These are phyloP conservation scores for Elysia crispata DNA, from an alignment of 2,888 invertebrate genomes.

Conservation along the genomic window DNA sequence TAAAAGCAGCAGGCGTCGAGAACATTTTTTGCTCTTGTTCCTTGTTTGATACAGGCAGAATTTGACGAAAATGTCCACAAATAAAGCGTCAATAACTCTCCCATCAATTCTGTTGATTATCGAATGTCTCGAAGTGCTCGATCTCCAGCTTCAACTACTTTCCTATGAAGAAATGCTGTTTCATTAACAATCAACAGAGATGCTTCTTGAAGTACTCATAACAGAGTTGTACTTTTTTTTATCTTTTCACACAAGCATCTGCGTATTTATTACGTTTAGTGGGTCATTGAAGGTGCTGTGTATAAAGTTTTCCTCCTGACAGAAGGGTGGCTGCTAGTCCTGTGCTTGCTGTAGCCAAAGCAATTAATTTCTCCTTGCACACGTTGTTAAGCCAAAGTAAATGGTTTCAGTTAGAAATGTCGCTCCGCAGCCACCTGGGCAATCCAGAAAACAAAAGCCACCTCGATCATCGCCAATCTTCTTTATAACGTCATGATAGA, in stretches of 20 bases:
- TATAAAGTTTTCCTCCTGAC: slow-evolving; percentile 10
- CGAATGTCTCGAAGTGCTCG: not conserved
- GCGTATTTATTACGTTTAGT: not conserved
- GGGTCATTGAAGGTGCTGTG: slow-evolving; percentile 25
- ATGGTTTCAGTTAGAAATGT: slow-evolving; percentile 18
- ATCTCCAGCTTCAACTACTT: not conserved
- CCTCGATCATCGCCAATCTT: not conserved
- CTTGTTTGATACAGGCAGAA: not conserved
- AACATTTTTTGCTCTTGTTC: not conserved
- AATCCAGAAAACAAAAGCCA: slow-evolving; percentile 23
- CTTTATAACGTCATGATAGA: no score
- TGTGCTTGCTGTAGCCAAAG: slow-evolving; percentile 14
- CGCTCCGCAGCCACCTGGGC: slow-evolving; percentile 5
- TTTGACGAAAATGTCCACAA: not conserved
- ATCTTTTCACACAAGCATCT: not conserved
- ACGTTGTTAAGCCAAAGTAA: not conserved
- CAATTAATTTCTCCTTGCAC: slow-evolving; percentile 10
- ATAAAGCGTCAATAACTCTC: not conserved
- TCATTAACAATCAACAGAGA: not conserved
- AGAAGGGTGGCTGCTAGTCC: slow-evolving; percentile 27
- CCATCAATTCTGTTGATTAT: not conserved
- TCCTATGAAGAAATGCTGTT: not conserved
- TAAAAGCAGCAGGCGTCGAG: not conserved
- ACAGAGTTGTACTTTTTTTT: not conserved
- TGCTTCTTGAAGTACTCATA: not conserved